A percentile compares a stretch with the other conserved stretches of the same genome.
These are phyloP conservation scores for Philotrypesis tridentata DNA, from an alignment of 1,140 invertebrate species.

Conservation along the genomic window DNA sequence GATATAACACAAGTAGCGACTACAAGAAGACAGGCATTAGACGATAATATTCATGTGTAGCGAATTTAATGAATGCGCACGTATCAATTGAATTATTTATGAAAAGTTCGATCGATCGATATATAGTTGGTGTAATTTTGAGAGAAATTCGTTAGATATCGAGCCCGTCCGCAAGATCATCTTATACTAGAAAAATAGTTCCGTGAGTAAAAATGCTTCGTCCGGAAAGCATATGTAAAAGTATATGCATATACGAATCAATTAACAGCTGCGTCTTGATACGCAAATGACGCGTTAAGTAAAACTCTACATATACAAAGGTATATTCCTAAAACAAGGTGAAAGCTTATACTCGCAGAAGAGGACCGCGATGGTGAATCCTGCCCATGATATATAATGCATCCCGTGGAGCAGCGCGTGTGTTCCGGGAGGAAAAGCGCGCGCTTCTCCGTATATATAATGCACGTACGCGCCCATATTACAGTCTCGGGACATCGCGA, in stretches of 20 bases:
- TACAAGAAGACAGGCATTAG: too few relatives aligned
- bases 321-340: too few relatives aligned
- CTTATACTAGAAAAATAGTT: too few relatives aligned
- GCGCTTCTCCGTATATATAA: neutral
- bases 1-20: too few relatives aligned
- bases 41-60: too few relatives aligned
- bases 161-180: neutral
- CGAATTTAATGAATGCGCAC: too few relatives aligned
- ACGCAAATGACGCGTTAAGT: neutral
- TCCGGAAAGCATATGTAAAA: neutral
- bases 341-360: too few relatives aligned
- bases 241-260: neutral
- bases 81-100: too few relatives aligned
- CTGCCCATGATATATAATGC: slow-evolving; percentile 17
- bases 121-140: too few relatives aligned
- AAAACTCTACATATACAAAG: neutral
- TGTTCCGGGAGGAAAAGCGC: slow-evolving; percentile 25
- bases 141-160: too few relatives aligned
- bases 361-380: too few relatives aligned
- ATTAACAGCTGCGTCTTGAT: slow-evolving; percentile 21
- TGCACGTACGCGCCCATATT: neutral
- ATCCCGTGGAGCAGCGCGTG: neutral
- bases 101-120: too few relatives aligned
- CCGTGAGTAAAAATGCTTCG: neutral
- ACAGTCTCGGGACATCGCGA: slow-evolving; percentile 12